phyloP scores from a whole-genome alignment of 2,113 vertebrate genomes.

The Petrocephalus microphthalmus region DNA sequence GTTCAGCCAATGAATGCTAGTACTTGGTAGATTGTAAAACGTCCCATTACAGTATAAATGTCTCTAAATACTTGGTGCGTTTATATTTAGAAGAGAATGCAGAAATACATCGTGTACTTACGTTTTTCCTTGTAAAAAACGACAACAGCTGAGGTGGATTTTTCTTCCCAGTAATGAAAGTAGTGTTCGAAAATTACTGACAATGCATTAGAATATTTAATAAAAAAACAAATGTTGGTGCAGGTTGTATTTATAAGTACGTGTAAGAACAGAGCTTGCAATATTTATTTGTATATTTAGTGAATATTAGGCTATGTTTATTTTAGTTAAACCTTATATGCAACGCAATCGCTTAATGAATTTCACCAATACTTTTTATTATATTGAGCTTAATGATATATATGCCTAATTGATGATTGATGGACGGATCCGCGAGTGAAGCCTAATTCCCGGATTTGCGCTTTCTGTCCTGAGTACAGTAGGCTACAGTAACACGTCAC shows the following conservation, averaged over 20 bases:
- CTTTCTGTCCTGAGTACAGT: not conserved
- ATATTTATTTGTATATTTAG: not conserved
- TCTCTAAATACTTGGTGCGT: not conserved
- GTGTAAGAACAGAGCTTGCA: not conserved
- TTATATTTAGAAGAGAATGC: not conserved
- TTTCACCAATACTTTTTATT: not conserved
- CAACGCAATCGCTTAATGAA: not conserved
- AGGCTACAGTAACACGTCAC: conserved; percentile 12
- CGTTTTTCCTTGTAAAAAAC: not conserved
- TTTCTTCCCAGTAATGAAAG: not conserved
- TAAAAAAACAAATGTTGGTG: not conserved
- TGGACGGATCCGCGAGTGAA: not conserved
- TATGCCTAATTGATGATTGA: not conserved
- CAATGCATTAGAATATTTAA: not conserved
- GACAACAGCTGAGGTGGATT: not conserved
- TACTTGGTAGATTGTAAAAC: not conserved
- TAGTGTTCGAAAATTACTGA: not conserved
- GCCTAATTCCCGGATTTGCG: not conserved
- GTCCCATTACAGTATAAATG: not conserved
- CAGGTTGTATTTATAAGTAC: not conserved
- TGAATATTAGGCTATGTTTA: not conserved
- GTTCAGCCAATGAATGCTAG: not conserved
- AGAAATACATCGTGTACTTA: conserved; percentile 2
- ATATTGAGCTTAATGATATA: not conserved
- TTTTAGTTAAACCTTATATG: not conserved